These are phyloP conservation scores for Oryctolagus cuniculus DNA, from an alignment of 2,113 vertebrate genomes.

Conservation along the genomic window DNA sequence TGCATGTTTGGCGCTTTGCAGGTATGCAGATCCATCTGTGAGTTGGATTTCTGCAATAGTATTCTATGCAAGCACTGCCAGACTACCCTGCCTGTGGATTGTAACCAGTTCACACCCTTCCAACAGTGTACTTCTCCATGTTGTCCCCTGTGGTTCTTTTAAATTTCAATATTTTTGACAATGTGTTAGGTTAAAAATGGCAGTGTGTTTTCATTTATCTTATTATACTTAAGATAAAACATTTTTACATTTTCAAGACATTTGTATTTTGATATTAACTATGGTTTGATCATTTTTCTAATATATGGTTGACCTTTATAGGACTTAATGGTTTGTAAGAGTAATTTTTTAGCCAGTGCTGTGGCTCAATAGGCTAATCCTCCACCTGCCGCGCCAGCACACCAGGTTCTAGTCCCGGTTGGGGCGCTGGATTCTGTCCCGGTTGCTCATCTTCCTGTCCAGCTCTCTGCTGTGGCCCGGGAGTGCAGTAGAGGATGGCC, in stretches of 20 bases:
- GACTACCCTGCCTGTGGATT: background rate
- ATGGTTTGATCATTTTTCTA: background rate
- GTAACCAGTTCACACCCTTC: background rate
- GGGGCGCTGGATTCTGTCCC: too few species aligned
- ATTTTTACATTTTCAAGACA: constrained; percentile 22
- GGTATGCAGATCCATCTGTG: background rate
- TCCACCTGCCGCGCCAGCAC: too few species aligned
- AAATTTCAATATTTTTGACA: background rate
- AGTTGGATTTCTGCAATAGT: background rate
- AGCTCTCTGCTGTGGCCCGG: too few species aligned
- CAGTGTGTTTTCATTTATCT: background rate
- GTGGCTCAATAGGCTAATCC: too few species aligned
- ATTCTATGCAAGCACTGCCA: background rate
- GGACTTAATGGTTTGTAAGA: background rate
- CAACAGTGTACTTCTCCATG: background rate
- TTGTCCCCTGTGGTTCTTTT: background rate
- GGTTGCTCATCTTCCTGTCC: too few species aligned
- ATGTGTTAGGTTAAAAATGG: background rate
- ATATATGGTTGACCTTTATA: background rate
- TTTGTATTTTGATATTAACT: background rate
- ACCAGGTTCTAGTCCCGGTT: too few species aligned
- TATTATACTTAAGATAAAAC: background rate
- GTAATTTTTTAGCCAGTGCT: background rate
- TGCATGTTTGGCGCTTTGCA: background rate
- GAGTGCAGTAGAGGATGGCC: too few species aligned